These are phyloP conservation scores for Maconellicoccus hirsutus DNA, from an alignment of 1,140 invertebrate genomes.

Conservation along the genomic window DNA sequence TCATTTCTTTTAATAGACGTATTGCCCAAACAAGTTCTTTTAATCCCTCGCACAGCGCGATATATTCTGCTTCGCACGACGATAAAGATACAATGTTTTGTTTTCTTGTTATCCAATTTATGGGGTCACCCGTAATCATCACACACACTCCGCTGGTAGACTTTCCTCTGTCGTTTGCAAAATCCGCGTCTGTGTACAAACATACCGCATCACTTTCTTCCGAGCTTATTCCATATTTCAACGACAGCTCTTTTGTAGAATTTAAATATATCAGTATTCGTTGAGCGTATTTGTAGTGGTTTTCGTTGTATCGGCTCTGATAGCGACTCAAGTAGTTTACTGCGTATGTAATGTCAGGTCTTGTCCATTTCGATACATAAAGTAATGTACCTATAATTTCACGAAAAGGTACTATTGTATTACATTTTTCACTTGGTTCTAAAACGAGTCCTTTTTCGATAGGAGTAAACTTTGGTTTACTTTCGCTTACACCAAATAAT, in stretches of 20 bases:
- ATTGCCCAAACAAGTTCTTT: slow-evolving; percentile 6
- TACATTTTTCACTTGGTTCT: neutral
- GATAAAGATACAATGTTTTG: slow-evolving; percentile 23
- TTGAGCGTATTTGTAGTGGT: slow-evolving; percentile 34
- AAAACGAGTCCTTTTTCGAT: slow-evolving; percentile 1
- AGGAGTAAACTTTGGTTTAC: slow-evolving; percentile 12
- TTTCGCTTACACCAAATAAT: neutral
- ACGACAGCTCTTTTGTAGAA: slow-evolving; percentile 28
- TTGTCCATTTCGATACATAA: slow-evolving; percentile 34
- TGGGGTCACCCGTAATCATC: slow-evolving; percentile 27
- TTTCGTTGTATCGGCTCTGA: slow-evolving; percentile 30
- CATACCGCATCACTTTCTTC: neutral
- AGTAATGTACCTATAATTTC: slow-evolving; percentile 35
- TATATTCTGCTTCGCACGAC: slow-evolving; percentile 23
- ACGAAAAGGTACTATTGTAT: slow-evolving; percentile 30
- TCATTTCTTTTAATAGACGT: slow-evolving; percentile 15
- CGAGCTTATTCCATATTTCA: neutral
- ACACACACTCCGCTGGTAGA: slow-evolving; percentile 34
- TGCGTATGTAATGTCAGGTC: slow-evolving; percentile 36
- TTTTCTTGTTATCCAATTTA: neutral
- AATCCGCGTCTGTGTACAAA: slow-evolving; percentile 1
- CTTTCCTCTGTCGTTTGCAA: neutral
- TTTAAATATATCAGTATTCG: slow-evolving; percentile 35
- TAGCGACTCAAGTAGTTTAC: slow-evolving; percentile 32
- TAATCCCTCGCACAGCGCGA: slow-evolving; percentile 2